A percentile compares a stretch with the other conserved stretches of the same genome.
These are phyloP conservation scores for Equus quagga DNA, from an alignment of 2,113 vertebrate genomes.

Conservation along the genomic window DNA sequence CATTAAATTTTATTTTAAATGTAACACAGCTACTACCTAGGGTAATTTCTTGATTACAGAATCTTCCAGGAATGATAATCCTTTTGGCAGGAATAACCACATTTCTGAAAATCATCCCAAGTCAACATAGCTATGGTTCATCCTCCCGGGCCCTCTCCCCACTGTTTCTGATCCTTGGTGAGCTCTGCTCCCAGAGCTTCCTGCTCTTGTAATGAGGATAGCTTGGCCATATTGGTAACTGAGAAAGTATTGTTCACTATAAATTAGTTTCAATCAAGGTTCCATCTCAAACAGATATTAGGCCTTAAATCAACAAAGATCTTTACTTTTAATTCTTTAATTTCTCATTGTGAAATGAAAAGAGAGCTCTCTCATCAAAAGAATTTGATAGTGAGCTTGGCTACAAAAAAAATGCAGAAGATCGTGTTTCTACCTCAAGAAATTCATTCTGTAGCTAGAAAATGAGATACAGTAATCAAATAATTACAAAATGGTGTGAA, in stretches of 20 bases:
- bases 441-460: neutral
- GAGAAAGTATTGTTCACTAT: neutral
- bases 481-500: conserved; percentile 35
- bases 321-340: conserved; percentile 27
- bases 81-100: neutral
- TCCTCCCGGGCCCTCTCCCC: neutral
- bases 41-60: neutral
- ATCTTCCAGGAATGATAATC: neutral
- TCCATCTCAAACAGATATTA: neutral
- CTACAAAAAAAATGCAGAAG: neutral
- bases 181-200: neutral
- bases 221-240: neutral
- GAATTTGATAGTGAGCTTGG: neutral
- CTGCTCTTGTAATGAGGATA: neutral
- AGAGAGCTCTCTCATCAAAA: neutral
- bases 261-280: neutral
- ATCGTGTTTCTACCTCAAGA: neutral
- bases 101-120: neutral
- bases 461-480: conserved; percentile 28
- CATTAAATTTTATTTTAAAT: neutral
- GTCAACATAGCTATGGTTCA: neutral
- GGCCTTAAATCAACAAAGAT: neutral
- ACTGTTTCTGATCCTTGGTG: neutral
- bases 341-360: conserved; percentile 48
- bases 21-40: neutral